phyloP scores from a whole-genome alignment of 1,140 invertebrate genomes.

The Camponotus vicinus region DNA sequence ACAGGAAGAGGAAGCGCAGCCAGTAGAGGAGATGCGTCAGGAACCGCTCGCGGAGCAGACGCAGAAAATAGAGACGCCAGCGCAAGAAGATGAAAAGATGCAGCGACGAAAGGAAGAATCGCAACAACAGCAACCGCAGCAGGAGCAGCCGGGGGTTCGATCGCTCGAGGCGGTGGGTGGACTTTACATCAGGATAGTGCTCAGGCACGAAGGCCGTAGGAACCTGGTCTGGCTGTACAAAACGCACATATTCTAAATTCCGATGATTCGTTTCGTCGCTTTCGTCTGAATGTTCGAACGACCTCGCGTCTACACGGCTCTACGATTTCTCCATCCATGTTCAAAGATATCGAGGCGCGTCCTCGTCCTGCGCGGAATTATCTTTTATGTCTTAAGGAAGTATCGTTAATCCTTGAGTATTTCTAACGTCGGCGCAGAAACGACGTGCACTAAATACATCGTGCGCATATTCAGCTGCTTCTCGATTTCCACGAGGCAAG shows the following conservation, averaged over 20 bases:
- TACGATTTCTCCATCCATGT: constrained; percentile 53
- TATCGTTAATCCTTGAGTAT: not conserved
- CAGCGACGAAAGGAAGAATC: constrained; percentile 18
- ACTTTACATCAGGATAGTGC: constrained; percentile 83
- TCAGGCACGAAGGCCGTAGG: constrained; percentile 81
- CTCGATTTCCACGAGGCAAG: not conserved
- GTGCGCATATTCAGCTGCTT: not conserved
- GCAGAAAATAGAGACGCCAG: not conserved
- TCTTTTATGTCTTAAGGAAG: constrained; percentile 13
- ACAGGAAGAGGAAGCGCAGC: constrained; percentile 2
- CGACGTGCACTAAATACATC: not conserved
- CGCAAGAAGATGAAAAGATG: constrained; percentile 13
- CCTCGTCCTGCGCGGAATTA: not conserved
- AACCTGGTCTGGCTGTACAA: constrained; percentile 84
- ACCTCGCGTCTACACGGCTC: constrained; percentile 30
- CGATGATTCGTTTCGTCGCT: constrained; percentile 14
- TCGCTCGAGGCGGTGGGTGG: constrained; percentile 70
- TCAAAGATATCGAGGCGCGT: constrained; percentile 21
- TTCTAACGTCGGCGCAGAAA: not conserved
- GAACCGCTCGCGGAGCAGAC: not conserved
- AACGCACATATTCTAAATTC: constrained; percentile 84
- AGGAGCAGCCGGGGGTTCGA: constrained; percentile 26
- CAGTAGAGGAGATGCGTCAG: constrained; percentile 22
- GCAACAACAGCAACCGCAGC: constrained; percentile 52
- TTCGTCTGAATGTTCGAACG: constrained; percentile 2